Base-by-base conservation (phyloP, 2,797 vertebrate genomes). In the Rhabdophis nuchalis region DNA sequence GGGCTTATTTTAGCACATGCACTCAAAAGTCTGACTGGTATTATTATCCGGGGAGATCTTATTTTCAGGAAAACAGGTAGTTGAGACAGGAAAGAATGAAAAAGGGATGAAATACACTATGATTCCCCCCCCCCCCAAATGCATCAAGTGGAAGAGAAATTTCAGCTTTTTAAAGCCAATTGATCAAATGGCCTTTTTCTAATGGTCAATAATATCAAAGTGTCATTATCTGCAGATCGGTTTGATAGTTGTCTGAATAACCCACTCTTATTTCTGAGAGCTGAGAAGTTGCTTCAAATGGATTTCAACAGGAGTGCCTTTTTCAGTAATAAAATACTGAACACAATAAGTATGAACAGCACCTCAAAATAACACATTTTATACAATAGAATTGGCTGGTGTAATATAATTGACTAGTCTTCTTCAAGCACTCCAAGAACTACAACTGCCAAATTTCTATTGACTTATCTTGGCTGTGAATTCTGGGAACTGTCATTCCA, bases 91-190 rank as follows among this genome's bases (percentile, higher is more conserved):
- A 25, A 12, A 23, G 13, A 94, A 93, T 92, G 93, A 94, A 93
- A 95, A 90, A 89, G n/a, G 90, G 86, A 93, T 90, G 94, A 20
- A 89, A 91, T 0, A 0, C 86, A 60, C 91, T 95, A 96, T 94
- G 57, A 61, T 16, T 85, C 10, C 1, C 72, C 36, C 91, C n/a
- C 57, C 36, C 92, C 0, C 89, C 0, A 58, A 93, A 36, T 52
- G 0, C 1, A n/a, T 94, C 57, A 85, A 93, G 93, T 90, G 7
- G 0, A 16, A 88, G 18, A 82, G 58, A 90, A 64, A 18, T 60
- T 89, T 90, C 92, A 23, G 88, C 92, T 91, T 95, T 72, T 92
- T 68, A 18, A 61, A 1, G 91, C 60, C 7, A 89, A 88, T 87
- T 7, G 86, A 86, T 92, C 92, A 61, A 1, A 2, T 0, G n/a